phyloP scores from a whole-genome alignment of 2,113 vertebrate genomes.

The Turnix velox region DNA sequence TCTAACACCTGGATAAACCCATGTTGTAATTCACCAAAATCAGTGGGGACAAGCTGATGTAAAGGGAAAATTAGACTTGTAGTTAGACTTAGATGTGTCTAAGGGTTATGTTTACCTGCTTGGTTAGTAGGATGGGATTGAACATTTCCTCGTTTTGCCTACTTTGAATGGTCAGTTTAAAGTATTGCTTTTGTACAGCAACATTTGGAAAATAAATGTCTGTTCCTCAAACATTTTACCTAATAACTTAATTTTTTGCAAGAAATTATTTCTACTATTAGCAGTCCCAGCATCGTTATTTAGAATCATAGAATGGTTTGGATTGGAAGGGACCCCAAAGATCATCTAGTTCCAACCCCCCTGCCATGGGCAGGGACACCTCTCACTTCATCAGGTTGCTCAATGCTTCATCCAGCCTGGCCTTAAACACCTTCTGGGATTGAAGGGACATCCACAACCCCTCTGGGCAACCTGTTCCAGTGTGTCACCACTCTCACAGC shows the following conservation, averaged over 20 bases:
- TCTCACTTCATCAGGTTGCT: no score
- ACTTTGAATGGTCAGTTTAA: background rate
- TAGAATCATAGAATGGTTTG: no score
- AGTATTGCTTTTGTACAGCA: background rate
- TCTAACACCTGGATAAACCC: background rate
- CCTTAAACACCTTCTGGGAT: no score
- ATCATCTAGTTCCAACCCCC: no score
- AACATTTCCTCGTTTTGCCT: background rate
- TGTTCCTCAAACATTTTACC: background rate
- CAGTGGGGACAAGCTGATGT: rapidly evolving
- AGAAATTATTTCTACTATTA: background rate
- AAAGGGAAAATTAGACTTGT: background rate
- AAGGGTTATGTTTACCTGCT: background rate
- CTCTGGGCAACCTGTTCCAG: no score
- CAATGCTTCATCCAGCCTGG: no score
- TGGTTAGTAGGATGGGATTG: background rate
- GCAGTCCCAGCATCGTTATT: background rate
- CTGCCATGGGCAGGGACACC: no score
- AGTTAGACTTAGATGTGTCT: background rate
- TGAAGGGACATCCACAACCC: no score
- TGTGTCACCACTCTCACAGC: no score
- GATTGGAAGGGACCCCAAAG: no score
- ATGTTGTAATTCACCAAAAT: background rate
- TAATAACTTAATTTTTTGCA: background rate
- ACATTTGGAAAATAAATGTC: background rate